phyloP scores from a whole-genome alignment of 1,140 invertebrate genomes.

The Heliconius nattereri region DNA sequence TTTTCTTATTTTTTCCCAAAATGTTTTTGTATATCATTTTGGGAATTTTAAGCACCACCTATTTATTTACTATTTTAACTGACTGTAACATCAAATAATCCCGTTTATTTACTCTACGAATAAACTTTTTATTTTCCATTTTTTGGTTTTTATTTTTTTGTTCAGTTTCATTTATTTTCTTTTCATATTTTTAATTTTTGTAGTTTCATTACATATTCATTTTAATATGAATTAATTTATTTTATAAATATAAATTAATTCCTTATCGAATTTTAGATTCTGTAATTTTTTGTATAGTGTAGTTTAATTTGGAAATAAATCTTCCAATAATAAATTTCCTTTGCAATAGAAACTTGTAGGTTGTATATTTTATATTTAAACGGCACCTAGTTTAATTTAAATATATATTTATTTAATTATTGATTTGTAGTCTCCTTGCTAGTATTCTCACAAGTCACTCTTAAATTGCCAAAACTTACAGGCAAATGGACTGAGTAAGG shows the following conservation, averaged over 20 bases:
- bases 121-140: constrained; percentile 70
- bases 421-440: constrained; percentile 18
- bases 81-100: constrained; percentile 59
- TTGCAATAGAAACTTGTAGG: constrained; percentile 12
- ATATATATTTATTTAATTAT: neutral
- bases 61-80: constrained; percentile 40
- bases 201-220: neutral
- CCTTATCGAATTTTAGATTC: neutral
- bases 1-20: constrained; percentile 10
- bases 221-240: neutral
- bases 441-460: constrained; percentile 34
- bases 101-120: constrained; percentile 64
- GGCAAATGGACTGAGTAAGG: constrained; percentile 66
- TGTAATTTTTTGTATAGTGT: constrained; percentile 4
- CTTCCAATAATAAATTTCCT: neutral
- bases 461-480: constrained; percentile 51
- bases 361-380: constrained; percentile 8
- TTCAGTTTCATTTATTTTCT: neutral
- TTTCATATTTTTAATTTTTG: neutral
- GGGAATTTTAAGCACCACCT: constrained; percentile 33
- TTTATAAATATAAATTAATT: neutral
- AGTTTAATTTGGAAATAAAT: constrained; percentile 4
- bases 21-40: constrained; percentile 20
- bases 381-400: constrained; percentile 15
- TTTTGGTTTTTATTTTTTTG: constrained; percentile 48